Evolutionary conservation across 1,140 invertebrate genomes (phyloP), one percentile per base, ranked within the genome.

Genomic region (Drosophila micromelanica): DNA sequence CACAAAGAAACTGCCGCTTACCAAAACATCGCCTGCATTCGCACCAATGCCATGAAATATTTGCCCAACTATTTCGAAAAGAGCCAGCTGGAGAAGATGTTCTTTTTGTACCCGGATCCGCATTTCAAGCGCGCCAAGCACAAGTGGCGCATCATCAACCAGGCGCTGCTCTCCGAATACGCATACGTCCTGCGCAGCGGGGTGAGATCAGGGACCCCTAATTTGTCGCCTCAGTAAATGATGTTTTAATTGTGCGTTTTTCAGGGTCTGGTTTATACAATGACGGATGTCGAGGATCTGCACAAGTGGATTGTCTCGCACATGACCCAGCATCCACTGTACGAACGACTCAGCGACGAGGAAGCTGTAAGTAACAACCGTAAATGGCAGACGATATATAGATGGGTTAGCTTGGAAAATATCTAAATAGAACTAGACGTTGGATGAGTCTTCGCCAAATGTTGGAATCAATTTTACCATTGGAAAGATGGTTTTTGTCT

Each of bases 51-150:
- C 2, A 99, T 99, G 98, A 99, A 99, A 93, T 97, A 97, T 94
- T 94, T 99, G 69, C 98, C 98, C 37, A 99, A 99, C 92, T 99
- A 96, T 93, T 99, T 99, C 91, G 90, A 93, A 38, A 99, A 99
- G 94, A 97, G 96, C 71, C 94, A 99, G 96, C 93, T 99, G 12
- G 95, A 96, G 71, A 99, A 99, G 93, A 98, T 99, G 95, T 99
- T 99, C 93, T 99, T 99, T 91, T 93, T 99, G n/a, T 99, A 99
- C 93, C 99, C 99, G 30, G 99, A 99, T 94, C 99, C 99, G 38
- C 99, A 99, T 94, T 99, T 99, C 92, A 99, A 99, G 92, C 99
- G 97, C 87, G 95, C 97, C 0, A 99, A 99, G 93, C 98, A 99
- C 90, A 99, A 99, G 93, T 99, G 99, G 99, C 94, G 99, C 70